These are phyloP conservation scores for Vanessa atalanta DNA, from an alignment of 1,140 invertebrate species.

Conservation along the genomic window DNA sequence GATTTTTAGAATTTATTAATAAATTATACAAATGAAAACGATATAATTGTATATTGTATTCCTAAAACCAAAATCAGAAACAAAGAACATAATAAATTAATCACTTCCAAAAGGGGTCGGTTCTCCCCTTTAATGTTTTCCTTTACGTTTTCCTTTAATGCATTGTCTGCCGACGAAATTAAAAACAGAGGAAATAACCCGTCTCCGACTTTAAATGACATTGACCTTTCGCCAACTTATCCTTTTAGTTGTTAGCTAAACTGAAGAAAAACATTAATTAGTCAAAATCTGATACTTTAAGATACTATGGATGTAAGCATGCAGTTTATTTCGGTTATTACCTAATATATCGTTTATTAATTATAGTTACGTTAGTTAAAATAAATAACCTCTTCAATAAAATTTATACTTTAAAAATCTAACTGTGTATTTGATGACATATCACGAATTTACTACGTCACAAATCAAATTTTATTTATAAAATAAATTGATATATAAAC, in stretches of 20 bases:
- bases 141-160: slow-evolving; percentile 75
- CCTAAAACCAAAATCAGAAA: slow-evolving; percentile 63
- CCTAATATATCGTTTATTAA: too few relatives aligned
- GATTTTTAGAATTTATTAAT: background rate
- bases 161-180: slow-evolving; percentile 76
- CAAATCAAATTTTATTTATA: background rate
- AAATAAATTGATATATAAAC: slow-evolving; percentile 3
- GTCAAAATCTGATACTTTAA: background rate
- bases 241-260: slow-evolving; percentile 20
- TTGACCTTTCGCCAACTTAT: slow-evolving; percentile 54
- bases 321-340: too few relatives aligned
- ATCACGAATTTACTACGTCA: too few relatives aligned
- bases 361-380: too few relatives aligned
- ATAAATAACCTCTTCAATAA: too few relatives aligned
- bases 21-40: slow-evolving; percentile 6
- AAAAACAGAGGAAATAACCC: slow-evolving; percentile 73
- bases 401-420: too few relatives aligned
- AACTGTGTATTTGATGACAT: too few relatives aligned
- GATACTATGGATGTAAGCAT: too few relatives aligned
- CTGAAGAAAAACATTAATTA: background rate
- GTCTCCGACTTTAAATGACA: slow-evolving; percentile 61
- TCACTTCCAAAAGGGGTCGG: slow-evolving; percentile 72
- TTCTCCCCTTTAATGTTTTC: slow-evolving; percentile 75
- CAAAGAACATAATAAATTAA: slow-evolving; percentile 80
- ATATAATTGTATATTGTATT: slow-evolving; percentile 46